Evolutionary conservation across 2,888 invertebrate species (phyloP).

Genomic region (Polydrusus tereticollis): DNA sequence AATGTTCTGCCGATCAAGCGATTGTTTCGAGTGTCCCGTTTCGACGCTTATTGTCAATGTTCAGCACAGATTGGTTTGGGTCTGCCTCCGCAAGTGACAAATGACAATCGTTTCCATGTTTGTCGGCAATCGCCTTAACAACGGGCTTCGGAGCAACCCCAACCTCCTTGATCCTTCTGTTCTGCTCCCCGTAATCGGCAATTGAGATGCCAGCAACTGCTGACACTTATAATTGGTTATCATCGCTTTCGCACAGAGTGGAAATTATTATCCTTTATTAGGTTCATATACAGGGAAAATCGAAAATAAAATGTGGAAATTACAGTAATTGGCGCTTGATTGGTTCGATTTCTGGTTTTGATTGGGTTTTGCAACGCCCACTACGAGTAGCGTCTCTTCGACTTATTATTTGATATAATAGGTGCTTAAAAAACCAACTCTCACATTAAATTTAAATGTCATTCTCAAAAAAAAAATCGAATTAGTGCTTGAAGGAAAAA

Average conservation of each 20-base stretch:
- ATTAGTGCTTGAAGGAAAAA: too few relatives aligned
- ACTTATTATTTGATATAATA: too few relatives aligned
- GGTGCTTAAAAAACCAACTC: too few relatives aligned
- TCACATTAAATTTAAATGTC: too few relatives aligned
- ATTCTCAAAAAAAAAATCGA: too few relatives aligned
- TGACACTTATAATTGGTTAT: conserved; percentile 58
- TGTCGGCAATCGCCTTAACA: conserved; percentile 59
- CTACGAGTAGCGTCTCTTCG: too few relatives aligned
- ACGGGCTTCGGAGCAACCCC: conserved; percentile 50
- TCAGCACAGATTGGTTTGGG: conserved; percentile 60
- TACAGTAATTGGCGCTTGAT: conserved; percentile 21
- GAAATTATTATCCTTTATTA: conserved; percentile 51
- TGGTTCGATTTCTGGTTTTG: conserved; percentile 14
- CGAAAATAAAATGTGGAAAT: conserved; percentile 27
- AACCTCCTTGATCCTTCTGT: conserved; percentile 51
- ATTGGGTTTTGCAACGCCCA: conserved; percentile 14
- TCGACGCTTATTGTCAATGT: conserved; percentile 13
- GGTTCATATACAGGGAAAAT: conserved; percentile 41
- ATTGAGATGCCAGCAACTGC: conserved; percentile 59
- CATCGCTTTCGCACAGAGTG: conserved; percentile 48
- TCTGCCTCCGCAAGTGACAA: conserved; percentile 56
- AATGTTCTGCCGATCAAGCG: neutral
- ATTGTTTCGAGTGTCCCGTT: neutral
- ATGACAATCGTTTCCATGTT: conserved; percentile 58
- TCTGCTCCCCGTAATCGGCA: conserved; percentile 52